Evolutionary conservation across 2,888 invertebrate genomes (phyloP).

Genomic region (Bombylius major): DNA sequence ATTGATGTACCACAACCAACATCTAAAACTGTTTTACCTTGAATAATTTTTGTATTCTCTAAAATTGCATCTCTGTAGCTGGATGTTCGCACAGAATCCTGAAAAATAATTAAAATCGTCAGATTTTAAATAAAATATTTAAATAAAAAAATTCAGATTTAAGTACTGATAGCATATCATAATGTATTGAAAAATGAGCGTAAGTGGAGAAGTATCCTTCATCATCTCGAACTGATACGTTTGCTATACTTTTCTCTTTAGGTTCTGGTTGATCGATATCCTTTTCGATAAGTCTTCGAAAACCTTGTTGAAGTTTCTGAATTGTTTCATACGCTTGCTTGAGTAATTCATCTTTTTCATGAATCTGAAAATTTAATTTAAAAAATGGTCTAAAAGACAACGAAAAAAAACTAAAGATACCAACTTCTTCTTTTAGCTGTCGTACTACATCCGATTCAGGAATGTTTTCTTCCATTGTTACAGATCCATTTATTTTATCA

Average conservation of each 20-base stretch:
- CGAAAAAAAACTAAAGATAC: background rate
- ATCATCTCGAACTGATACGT: slow-evolving; percentile 51
- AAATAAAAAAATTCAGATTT: background rate
- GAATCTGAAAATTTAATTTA: background rate
- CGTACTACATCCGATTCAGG: background rate
- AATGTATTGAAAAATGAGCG: slow-evolving; percentile 83
- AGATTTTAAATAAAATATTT: too few species aligned
- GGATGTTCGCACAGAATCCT: slow-evolving; percentile 74
- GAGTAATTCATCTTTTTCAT: slow-evolving; percentile 44
- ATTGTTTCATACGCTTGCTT: slow-evolving; percentile 41
- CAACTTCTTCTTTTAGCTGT: background rate
- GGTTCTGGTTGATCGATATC: slow-evolving; percentile 19
- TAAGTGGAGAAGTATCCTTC: slow-evolving; percentile 72
- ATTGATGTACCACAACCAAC: slow-evolving; percentile 98
- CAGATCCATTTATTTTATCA: background rate
- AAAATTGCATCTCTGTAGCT: slow-evolving; percentile 76
- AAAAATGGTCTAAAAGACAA: slow-evolving; percentile 28
- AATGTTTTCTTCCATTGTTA: too few species aligned
- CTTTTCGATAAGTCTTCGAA: slow-evolving; percentile 21
- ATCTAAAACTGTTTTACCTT: slow-evolving; percentile 75
- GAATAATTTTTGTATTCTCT: slow-evolving; percentile 54
- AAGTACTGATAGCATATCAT: slow-evolving; percentile 77
- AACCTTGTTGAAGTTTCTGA: slow-evolving; percentile 26
- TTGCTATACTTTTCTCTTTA: slow-evolving; percentile 28
- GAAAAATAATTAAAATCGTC: slow-evolving; percentile 12